These are phyloP conservation scores for Drosophila neoperkinsi DNA, from an alignment of 2,888 invertebrate genomes.

Conservation along the genomic window DNA sequence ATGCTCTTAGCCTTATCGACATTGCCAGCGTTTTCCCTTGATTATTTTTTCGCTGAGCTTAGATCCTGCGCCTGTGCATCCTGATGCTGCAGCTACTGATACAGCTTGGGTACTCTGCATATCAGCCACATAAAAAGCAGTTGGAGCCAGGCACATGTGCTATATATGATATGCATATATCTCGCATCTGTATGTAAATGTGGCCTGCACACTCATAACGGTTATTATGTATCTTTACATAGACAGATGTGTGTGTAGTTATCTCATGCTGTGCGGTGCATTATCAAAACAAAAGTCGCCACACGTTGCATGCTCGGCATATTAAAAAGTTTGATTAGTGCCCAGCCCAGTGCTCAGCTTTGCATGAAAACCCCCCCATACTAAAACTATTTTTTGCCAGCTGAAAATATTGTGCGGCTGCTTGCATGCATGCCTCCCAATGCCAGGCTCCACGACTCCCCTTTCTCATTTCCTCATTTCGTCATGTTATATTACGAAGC, in stretches of 20 bases:
- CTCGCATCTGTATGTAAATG: conserved; percentile 14
- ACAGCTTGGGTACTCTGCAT: conserved; percentile 27
- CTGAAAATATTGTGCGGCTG: conserved; percentile 47
- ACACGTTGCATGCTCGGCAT: conserved; percentile 70
- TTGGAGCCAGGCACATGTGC: conserved; percentile 59
- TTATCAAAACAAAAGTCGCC: conserved; percentile 71
- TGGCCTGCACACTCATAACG: conserved; percentile 22
- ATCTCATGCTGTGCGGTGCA: conserved; percentile 28
- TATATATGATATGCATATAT: conserved; percentile 37
- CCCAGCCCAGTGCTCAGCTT: conserved; percentile 51
- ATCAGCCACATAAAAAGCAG: conserved; percentile 63
- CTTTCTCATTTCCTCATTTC: conserved; percentile 29
- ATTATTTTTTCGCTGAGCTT: not conserved
- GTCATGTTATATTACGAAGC: conserved; percentile 55
- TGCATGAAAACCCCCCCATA: conserved; percentile 12
- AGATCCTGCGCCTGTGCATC: not conserved
- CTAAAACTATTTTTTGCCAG: conserved; percentile 61
- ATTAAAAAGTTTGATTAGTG: conserved; percentile 78
- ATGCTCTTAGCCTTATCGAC: not conserved
- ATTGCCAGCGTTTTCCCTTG: conserved; percentile 1
- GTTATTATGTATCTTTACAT: conserved; percentile 11
- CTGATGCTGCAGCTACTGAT: conserved; percentile 3
- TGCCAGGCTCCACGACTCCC: not conserved
- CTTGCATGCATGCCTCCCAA: not conserved
- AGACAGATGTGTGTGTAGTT: not conserved